Evolutionary conservation across 2,797 vertebrate species (phyloP).

Genomic region (Pangasius macronema): DNA sequence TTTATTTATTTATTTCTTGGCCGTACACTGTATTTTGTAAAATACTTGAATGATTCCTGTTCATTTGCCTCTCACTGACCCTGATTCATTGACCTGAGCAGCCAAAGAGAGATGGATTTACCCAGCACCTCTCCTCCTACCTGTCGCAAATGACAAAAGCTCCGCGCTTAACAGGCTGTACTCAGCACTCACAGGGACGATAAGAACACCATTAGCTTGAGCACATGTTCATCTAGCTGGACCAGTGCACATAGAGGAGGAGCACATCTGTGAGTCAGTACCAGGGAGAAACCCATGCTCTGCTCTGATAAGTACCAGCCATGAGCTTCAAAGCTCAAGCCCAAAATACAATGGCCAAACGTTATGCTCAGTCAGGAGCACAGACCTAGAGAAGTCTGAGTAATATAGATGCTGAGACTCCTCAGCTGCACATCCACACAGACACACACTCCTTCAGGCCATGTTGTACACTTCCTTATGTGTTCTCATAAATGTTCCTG

Average conservation of each 20-base stretch:
- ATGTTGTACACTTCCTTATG: conserved; percentile 67
- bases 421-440: conserved; percentile 48
- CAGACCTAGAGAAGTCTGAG: conserved; percentile 46
- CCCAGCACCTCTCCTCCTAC: conserved; percentile 29
- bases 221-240: conserved; percentile 77
- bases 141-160: conserved; percentile 49
- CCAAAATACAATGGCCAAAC: conserved; percentile 51
- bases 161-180: conserved; percentile 60
- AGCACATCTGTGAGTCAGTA: conserved; percentile 22
- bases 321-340: conserved; percentile 65
- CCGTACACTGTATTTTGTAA: too few species aligned
- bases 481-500: conserved; percentile 70
- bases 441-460: conserved; percentile 66
- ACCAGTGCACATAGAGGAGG: conserved; percentile 61
- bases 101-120: conserved; percentile 21
- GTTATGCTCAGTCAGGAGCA: conserved; percentile 40
- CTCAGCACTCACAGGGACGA: conserved; percentile 65
- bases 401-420: conserved; percentile 36
- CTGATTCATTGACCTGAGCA: conserved; percentile 31
- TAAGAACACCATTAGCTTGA: conserved; percentile 76
- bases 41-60: conserved; percentile 1
- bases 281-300: conserved; percentile 59
- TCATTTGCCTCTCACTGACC: conserved; percentile 14
- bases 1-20: not conserved
- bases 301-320: conserved; percentile 66